Base-by-base conservation (phyloP, 2,113 vertebrate genomes). In the Lepisosteus osseus region DNA sequence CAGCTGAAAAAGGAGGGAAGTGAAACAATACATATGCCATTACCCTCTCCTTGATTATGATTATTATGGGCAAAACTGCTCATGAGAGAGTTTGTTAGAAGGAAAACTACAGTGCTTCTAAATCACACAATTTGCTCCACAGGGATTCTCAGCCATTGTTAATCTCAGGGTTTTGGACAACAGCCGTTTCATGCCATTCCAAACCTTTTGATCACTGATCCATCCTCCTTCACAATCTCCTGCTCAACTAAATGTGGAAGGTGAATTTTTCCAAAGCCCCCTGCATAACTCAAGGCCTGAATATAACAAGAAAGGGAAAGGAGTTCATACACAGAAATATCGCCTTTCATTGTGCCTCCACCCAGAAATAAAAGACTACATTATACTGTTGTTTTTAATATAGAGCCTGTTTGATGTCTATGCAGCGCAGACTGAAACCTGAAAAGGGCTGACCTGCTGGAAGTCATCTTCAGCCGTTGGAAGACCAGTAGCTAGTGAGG, bases 391-490 rank as follows among this genome's bases (percentile, higher is more conserved):
- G 29, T 1, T 29, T 29, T 29, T 29, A 29, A 29, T 29, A 29
- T 29, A 29, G 29, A 29, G 29, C 29, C 29, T 29, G 29, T 29
- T 29, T 29, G 2, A 29, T 29, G 29, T 29, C 29, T 29, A 29
- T 2, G 29, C 29, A 29, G 29, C 29, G 29, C 29, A 29, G 29
- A 29, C 29, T 29, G 29, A 29, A 29, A 51, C 47, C 5, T 51
- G 47, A 51, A 9, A 51, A 51, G 47, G 47, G 78, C 83, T 78
- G 88, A 98, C 97, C 96, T 96, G 90, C 90, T 98, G 93, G 77
- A 98, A 99, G 90, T 99, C 96, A 73, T 97, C 95, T 91, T 93
- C 94, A 89, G 97, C 96, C 72, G 96, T 95, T 0, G 96, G 96
- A 65, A 98, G 95, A 74, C 95, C 96, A 72, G 88, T 79, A 74